Evolutionary conservation across 2,797 vertebrate species (phyloP).

Genomic region (Lophius americanus): DNA sequence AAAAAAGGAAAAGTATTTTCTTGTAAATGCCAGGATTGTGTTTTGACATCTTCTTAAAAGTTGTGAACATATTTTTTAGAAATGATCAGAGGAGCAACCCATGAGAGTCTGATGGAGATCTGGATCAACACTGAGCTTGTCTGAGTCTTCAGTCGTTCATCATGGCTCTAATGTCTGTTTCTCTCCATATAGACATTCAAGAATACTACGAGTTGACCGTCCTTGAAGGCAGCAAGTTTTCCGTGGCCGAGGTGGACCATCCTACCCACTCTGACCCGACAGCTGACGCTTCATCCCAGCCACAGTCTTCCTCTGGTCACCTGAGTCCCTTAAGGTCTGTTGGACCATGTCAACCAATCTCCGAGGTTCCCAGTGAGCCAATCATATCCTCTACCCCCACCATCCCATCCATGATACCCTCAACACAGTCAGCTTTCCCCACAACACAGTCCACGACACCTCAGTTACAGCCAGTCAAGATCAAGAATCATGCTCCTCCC

Average conservation of each 20-base stretch:
- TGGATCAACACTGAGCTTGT: too few species aligned
- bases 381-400: constrained; percentile 64
- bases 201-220: constrained; percentile 77
- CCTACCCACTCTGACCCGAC: constrained; percentile 12
- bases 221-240: constrained; percentile 41
- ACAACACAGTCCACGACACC: constrained; percentile 1
- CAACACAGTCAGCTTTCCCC: constrained; percentile 14
- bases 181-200: constrained; percentile 76
- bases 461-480: constrained; percentile 30
- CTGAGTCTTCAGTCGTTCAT: too few species aligned
- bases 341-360: constrained; percentile 26
- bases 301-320: constrained; percentile 12
- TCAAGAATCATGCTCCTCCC: constrained; percentile 70
- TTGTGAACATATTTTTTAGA: too few species aligned
- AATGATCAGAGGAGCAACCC: too few species aligned
- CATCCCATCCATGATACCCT: constrained; percentile 38
- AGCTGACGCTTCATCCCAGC: constrained; percentile 18
- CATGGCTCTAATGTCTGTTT: constrained; percentile 7
- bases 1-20: too few species aligned
- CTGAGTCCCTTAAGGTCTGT: constrained; percentile 4
- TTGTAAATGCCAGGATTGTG: too few species aligned
- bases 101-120: too few species aligned
- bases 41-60: too few species aligned
- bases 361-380: constrained; percentile 48
- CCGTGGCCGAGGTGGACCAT: constrained; percentile 14